phyloP scores from a whole-genome alignment of 2,888 invertebrate species.

The Corbicula japonica region DNA sequence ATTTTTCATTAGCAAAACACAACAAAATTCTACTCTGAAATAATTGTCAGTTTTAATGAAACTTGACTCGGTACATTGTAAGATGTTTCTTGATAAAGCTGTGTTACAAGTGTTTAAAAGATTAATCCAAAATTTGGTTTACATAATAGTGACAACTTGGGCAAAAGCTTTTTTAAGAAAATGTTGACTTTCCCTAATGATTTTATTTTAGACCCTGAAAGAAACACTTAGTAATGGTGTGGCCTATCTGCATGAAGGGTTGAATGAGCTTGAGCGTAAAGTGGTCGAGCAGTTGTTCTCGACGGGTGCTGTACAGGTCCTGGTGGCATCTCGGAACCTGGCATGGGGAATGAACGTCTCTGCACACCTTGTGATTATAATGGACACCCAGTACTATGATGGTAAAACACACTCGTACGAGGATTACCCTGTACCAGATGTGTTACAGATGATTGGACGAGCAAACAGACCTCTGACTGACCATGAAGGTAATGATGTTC shows the following conservation, averaged over 20 bases:
- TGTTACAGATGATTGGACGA: conserved; percentile 98
- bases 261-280: conserved; percentile 93
- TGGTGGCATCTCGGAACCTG: conserved; percentile 96
- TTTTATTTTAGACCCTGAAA: conserved; percentile 91
- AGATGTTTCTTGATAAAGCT: no score
- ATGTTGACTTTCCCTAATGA: no score
- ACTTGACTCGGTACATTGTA: no score
- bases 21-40: no score
- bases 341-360: conserved; percentile 96
- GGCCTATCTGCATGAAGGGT: conserved; percentile 98
- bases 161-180: not conserved
- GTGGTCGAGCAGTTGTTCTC: conserved; percentile 97
- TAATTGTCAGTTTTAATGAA: no score
- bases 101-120: no score
- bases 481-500: conserved; percentile 91
- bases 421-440: conserved; percentile 98
- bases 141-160: not conserved
- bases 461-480: conserved; percentile 97
- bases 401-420: conserved; percentile 92
- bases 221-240: conserved; percentile 98
- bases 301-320: conserved; percentile 95
- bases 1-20: no score
- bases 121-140: no score
- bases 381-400: conserved; percentile 97
- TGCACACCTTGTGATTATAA: conserved; percentile 97